Conservation (phyloP, 2,797 vertebrate species). For the Semotilus atromaculatus region DNA sequence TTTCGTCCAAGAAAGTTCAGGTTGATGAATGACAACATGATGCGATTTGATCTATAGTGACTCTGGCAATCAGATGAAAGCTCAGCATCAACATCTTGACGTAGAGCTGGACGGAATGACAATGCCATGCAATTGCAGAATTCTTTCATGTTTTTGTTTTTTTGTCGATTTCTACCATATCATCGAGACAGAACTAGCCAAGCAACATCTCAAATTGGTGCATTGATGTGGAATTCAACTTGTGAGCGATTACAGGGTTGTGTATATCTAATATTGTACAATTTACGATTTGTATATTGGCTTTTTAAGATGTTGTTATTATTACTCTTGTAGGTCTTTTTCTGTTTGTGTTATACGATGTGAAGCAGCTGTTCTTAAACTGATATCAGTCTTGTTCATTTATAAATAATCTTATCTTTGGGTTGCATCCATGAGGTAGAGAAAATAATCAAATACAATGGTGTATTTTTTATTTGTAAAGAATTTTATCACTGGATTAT, state of each 20-base stretch:
- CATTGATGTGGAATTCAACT: not conserved
- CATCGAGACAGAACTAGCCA: not conserved
- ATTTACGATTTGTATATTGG: constrained; percentile 12
- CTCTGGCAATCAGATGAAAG: not conserved
- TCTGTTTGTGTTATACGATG: not conserved
- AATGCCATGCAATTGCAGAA: too few species aligned
- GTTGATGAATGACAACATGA: not conserved
- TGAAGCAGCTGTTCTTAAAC: not conserved
- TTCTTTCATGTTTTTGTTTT: too few species aligned
- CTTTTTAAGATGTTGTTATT: not conserved
- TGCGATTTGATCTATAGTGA: constrained; percentile 1
- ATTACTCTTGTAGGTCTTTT: not conserved
- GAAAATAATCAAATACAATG: not conserved
- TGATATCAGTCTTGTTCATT: not conserved
- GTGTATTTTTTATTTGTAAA: not conserved
- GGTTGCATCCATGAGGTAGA: not conserved
- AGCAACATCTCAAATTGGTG: not conserved
- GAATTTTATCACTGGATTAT: too few species aligned
- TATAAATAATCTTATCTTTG: not conserved
- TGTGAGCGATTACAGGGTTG: not conserved
- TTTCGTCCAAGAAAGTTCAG: constrained; percentile 6
- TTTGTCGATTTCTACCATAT: too few species aligned
- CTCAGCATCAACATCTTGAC: not conserved
- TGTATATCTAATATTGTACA: not conserved
- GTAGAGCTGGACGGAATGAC: not conserved